Percentiles rank a stretch among this genome's conserved stretches.
phyloP scores from a whole-genome alignment of 2,888 invertebrate species.

The Pasiphila rectangulata region DNA sequence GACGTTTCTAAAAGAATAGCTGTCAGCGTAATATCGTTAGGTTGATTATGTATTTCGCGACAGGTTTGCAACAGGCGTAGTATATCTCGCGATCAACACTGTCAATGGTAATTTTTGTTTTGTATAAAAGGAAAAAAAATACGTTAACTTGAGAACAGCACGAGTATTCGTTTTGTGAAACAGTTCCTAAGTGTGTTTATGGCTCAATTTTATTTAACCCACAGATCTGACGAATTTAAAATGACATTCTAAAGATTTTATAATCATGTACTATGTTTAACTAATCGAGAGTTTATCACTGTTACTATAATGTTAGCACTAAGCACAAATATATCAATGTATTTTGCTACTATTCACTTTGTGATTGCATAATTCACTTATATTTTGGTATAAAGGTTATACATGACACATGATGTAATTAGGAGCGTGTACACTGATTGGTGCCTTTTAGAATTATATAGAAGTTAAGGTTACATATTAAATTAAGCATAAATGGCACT shows the following conservation, averaged over 20 bases:
- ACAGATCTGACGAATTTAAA: constrained; percentile 31
- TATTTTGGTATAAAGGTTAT: constrained; percentile 13
- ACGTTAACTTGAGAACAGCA: too few species aligned
- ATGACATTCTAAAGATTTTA: constrained; percentile 30
- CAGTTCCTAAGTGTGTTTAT: constrained; percentile 12
- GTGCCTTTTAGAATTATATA: constrained; percentile 18
- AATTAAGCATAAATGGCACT: neutral
- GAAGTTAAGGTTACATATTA: neutral
- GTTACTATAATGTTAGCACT: constrained; percentile 7
- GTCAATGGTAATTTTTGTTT: too few species aligned
- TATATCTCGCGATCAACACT: too few species aligned
- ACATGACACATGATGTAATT: constrained; percentile 16
- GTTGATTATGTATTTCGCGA: too few species aligned
- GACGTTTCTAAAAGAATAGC: too few species aligned
- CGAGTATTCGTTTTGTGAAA: too few species aligned
- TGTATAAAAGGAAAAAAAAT: too few species aligned
- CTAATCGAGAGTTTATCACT: constrained; percentile 6
- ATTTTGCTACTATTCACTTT: constrained; percentile 16
- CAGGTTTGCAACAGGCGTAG: too few species aligned
- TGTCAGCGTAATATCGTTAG: too few species aligned
- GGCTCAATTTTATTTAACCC: constrained; percentile 28
- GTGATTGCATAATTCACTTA: constrained; percentile 5
- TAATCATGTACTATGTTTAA: constrained; percentile 12
- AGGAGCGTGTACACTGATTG: constrained; percentile 22
- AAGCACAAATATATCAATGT: constrained; percentile 16